Evolutionary conservation across 2,797 vertebrate species (phyloP), one percentile per base, ranked within the genome.

Genomic region (Onychomys leucogaster): DNA sequence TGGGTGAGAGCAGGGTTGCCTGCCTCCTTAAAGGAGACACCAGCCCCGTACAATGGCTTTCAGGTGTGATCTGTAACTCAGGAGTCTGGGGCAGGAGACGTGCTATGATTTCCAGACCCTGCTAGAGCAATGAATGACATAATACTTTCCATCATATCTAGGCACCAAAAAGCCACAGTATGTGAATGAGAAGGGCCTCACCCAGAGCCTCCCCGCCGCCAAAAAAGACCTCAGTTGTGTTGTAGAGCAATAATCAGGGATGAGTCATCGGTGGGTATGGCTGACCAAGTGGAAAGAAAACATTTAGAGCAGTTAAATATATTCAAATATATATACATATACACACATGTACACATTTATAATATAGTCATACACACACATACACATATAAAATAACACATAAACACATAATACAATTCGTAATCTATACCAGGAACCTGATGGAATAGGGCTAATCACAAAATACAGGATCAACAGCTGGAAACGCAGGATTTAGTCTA

Each of bases 131-230:
- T 46, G 65, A 91, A 97, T 71, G 71, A 37, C 32, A 87, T 73
- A 81, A 88, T 71, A 89, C 84, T 95, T 96, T 82, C 89, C 49
- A 85, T 87, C 89, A 82, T 93, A 71, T 63, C 82, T 57, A 95
- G 95, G 91, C 82, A 98, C 96, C 98, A 96, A 86, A 41, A 93
- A 67, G 55, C 61, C 91, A 46, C 61, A 94, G 95, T 82, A 57
- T 88, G 82, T 16, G 57, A 46, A 34, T 3, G 46, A 55, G 27
- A 61, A 89, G 32, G 16, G 25, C 3, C 34, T 2, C 4, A 1
- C 23, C 41, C 41, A 5, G 3, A 10, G 5, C 3, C 19, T 13
- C 14, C 12, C n/a, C 21, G 41, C 49, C 78, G 27, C 37, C 29
- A 92, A 95, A 92, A 96, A 69, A n/a, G 16, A 7, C 67, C 97